Base-by-base conservation (phyloP, 2,888 invertebrate genomes). In the Lasioglossum figueresi region DNA sequence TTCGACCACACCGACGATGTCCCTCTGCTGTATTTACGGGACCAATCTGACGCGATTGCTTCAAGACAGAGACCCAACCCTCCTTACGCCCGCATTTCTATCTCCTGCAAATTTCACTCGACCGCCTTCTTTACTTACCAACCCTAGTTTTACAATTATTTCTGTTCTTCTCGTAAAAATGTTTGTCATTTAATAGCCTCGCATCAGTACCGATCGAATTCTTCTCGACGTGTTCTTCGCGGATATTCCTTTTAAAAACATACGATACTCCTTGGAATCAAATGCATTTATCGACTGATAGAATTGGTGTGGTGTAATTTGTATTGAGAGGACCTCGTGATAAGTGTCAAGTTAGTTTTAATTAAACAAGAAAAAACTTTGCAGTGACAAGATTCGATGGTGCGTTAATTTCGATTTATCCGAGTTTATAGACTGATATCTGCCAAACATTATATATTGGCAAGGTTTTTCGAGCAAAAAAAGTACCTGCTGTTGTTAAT, bases 21-120 rank as follows among this genome's bases (percentile, higher is more conserved):
- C 76, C 74, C 77, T 83, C 48, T 76, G 66, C 78, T 63, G 85
- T 71, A 79, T 82, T 87, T 82, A 79, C 83, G 80, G 87, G 80
- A 83, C 80, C 86, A 82, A 86, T 87, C 87, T 86, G 86, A 84
- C 82, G 83, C 63, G 88, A 88, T 87, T 85, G 82, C 85, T 70
- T 79, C 83, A 82, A 88, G 83, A 79, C 83, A 82, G 84, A 79
- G 90, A 93, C 93, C 93, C 93, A 92, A 93, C 92, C 92, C 93
- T 93, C 92, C 91, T 93, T 92, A 93, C 92, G 88, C 91, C 91
- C 92, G 92, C 91, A 91, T 92, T 93, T 92, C 90, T 91, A 81
- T 82, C 89, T 92, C 87, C 87, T 87, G 85, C 83, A 83, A 88
- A 86, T 85, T 89, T 88, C 82, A 79, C 84, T 83, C 88, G 86